A percentile compares a stretch with the other conserved stretches of the same genome.
Evolutionary conservation across 2,888 invertebrate species (phyloP).

Genomic region (Gymnosoma rotundatum): DNA sequence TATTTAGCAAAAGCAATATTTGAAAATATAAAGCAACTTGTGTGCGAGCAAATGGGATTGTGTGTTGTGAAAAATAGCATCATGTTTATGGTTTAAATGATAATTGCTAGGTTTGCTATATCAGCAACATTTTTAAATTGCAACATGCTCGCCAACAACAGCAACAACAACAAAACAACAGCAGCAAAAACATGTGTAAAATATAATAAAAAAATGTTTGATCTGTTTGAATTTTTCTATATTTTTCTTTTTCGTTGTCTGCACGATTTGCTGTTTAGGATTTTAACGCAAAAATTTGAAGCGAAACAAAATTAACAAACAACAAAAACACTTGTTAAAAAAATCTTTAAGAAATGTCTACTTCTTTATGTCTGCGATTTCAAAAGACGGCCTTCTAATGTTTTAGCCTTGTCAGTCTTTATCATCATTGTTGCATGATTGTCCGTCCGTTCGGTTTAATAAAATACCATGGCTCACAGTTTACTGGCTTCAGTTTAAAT

Average conservation of each 20-base stretch:
- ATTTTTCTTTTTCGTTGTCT: conserved; percentile 4
- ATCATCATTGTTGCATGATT: conserved; percentile 28
- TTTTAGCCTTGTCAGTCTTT: conserved; percentile 54
- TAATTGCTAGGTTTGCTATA: conserved; percentile 62
- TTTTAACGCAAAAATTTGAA: conserved; percentile 24
- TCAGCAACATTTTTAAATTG: conserved; percentile 54
- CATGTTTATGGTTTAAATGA: conserved; percentile 68
- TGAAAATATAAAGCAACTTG: neutral
- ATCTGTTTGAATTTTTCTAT: conserved; percentile 21
- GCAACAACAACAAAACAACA: conserved; percentile 20
- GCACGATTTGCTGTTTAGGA: conserved; percentile 44
- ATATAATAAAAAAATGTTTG: conserved; percentile 1
- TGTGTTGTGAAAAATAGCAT: conserved; percentile 56
- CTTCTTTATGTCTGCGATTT: neutral
- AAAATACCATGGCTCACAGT: neutral
- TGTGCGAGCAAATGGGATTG: conserved; percentile 19
- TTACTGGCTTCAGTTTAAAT: neutral
- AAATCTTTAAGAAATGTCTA: conserved; percentile 22
- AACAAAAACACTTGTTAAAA: conserved; percentile 56
- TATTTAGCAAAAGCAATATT: conserved; percentile 54
- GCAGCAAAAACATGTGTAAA: conserved; percentile 50
- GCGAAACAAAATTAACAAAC: conserved; percentile 16
- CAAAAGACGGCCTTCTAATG: conserved; percentile 60
- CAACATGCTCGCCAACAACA: conserved; percentile 60
- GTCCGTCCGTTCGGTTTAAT: conserved; percentile 24